A percentile compares a stretch with the other conserved stretches of the same genome.
These are phyloP conservation scores for Isurus oxyrinchus DNA, from an alignment of 2,113 vertebrate species.

Conservation along the genomic window DNA sequence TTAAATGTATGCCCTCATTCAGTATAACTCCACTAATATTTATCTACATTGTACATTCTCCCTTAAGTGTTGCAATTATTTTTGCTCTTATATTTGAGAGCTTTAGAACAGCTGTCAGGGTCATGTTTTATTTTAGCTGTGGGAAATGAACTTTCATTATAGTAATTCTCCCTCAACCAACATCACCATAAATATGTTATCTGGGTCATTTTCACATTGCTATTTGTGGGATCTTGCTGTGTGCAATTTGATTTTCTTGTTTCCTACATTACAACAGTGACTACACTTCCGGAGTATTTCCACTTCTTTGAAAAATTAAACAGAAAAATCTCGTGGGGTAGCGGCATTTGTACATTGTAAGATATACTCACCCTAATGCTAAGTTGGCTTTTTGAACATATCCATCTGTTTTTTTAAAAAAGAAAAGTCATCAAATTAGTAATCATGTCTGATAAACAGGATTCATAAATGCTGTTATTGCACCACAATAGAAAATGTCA, in stretches of 20 bases:
- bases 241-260: too few relatives aligned
- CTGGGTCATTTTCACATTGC: too few relatives aligned
- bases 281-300: neutral
- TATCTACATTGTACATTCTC: neutral
- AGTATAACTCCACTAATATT: neutral
- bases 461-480: neutral
- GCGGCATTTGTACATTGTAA: neutral
- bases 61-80: neutral
- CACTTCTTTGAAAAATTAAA: neutral
- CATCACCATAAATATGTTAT: too few relatives aligned
- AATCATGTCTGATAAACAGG: neutral
- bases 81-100: neutral
- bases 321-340: neutral
- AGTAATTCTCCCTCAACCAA: too few relatives aligned
- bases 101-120: neutral
- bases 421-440: neutral
- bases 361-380: slow-evolving; percentile 67
- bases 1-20: neutral
- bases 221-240: too few relatives aligned
- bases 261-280: too few relatives aligned
- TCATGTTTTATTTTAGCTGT: neutral
- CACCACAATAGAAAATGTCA: neutral
- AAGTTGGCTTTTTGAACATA: slow-evolving; percentile 69
- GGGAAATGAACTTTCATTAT: neutral
- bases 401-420: slow-evolving; percentile 65